These are phyloP conservation scores for Corydoras sp. DNA, from an alignment of 2,113 vertebrate genomes.

Conservation along the genomic window DNA sequence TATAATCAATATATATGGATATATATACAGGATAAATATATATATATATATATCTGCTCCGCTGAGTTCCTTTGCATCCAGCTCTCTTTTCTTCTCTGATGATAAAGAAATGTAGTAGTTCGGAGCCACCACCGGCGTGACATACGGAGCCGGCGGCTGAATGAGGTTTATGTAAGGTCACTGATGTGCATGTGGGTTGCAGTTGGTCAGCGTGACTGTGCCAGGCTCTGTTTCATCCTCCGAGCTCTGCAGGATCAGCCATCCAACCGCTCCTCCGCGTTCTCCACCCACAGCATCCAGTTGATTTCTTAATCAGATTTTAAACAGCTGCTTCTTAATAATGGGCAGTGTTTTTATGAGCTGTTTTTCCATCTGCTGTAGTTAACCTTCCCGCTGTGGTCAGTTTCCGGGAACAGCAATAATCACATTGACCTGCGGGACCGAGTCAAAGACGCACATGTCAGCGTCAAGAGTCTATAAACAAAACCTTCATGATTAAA, in stretches of 20 bases:
- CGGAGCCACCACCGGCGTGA: not conserved
- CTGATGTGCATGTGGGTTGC: slow-evolving; percentile 12
- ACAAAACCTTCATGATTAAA: no score
- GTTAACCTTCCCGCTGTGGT: slow-evolving; percentile 5
- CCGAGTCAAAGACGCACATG: no score
- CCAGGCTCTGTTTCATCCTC: not conserved
- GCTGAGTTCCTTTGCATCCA: no score
- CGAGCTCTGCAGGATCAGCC: slow-evolving; percentile 8
- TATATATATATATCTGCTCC: no score
- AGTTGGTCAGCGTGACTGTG: slow-evolving; percentile 14
- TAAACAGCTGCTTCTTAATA: slow-evolving; percentile 18
- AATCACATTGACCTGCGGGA: not conserved
- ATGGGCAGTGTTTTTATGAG: slow-evolving; percentile 20
- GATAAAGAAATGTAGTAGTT: not conserved
- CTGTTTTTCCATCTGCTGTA: slow-evolving; percentile 23
- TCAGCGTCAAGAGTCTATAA: no score
- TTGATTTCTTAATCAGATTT: slow-evolving; percentile 34
- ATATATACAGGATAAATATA: no score
- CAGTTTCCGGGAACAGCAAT: not conserved
- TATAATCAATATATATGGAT: no score
- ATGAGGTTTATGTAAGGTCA: slow-evolving; percentile 8
- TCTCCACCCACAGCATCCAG: slow-evolving; percentile 11
- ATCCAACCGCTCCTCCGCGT: not conserved
- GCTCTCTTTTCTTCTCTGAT: not conserved
- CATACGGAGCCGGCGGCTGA: not conserved